Percentiles rank a stretch among this genome's conserved stretches.
These are phyloP conservation scores for Phyllotis vaccarum DNA, from an alignment of 2,797 vertebrate species.

Conservation along the genomic window DNA sequence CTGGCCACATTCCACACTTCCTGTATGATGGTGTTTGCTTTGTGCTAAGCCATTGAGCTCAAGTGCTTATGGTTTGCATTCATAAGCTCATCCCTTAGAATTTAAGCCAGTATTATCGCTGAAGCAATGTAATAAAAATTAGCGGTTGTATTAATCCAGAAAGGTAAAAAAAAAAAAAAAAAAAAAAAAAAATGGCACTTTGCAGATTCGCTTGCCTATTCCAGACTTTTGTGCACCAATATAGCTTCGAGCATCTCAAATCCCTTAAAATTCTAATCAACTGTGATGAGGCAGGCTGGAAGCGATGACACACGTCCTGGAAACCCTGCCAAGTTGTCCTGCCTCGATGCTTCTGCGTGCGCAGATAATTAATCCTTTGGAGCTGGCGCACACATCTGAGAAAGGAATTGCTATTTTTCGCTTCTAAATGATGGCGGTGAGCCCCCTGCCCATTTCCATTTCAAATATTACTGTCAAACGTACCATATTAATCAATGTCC, in stretches of 20 bases:
- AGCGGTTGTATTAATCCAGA: neutral
- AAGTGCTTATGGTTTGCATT: rapidly evolving
- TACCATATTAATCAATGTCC: neutral
- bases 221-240: neutral
- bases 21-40: neutral
- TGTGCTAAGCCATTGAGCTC: neutral
- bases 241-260: rapidly evolving
- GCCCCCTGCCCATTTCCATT: neutral
- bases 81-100: neutral
- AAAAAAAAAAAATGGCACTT: neutral
- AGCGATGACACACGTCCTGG: neutral
- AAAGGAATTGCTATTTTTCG: neutral
- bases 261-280: neutral
- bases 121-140: neutral
- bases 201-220: neutral
- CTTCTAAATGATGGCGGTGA: neutral
- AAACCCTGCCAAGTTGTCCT: neutral
- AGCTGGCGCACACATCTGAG: neutral
- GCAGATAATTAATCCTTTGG: neutral
- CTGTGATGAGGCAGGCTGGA: neutral
- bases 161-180: neutral
- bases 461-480: neutral
- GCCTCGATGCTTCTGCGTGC: rapidly evolving
- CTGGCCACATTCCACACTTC: rapidly evolving
- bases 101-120: neutral